Base-by-base conservation (phyloP, 2,888 invertebrate species). In the Ichneumoninae sp. region DNA sequence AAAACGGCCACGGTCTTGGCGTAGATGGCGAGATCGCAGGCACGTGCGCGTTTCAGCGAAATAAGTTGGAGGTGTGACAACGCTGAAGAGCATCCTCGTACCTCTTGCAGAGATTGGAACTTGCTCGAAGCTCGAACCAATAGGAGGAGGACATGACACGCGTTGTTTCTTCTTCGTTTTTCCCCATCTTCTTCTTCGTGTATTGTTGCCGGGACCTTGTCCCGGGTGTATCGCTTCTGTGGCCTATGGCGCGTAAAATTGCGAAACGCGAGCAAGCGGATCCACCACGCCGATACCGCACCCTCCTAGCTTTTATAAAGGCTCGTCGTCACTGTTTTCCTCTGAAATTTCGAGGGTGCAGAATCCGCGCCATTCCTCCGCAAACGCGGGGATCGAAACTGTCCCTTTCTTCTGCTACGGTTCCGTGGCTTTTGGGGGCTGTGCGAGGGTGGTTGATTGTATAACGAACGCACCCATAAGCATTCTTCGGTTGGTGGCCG, bases 221-320 rank as follows among this genome's bases (percentile, higher is more conserved):
- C 74, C 60, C 71, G 78, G 69, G 75, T 65, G 79, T 81, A 85
- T 79, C 70, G 86, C 76, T 80, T 73, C 73, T 54, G 75, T 86
- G 69, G 79, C 83, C 86, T 84, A 88, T 88, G 88, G 87, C 73
- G 83, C 83, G 87, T 88, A 88, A 89, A 89, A 88, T 89, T 89
- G 87, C 88, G 79, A 73, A 86, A 73, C 80, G 65, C 71, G 74
- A 65, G 84, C 66, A 50, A 78, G 50, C 47, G 57, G 76, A 76
- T 57, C 65, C 13, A 74, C 47, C 74, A 13, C 54, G 65, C 74
- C 73, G 78, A 85, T 85, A 75, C 78, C 81, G 52, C 81, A 85
- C 82, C 85, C 85, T 83, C 80, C 70, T 83, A 54, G 69, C 80
- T 83, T 74, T 83, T 69, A 77, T 77, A 83, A 83, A 82, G 80